Evolutionary conservation across 2,797 vertebrate genomes (phyloP).

Genomic region (Gymnoscopelus braueri): DNA sequence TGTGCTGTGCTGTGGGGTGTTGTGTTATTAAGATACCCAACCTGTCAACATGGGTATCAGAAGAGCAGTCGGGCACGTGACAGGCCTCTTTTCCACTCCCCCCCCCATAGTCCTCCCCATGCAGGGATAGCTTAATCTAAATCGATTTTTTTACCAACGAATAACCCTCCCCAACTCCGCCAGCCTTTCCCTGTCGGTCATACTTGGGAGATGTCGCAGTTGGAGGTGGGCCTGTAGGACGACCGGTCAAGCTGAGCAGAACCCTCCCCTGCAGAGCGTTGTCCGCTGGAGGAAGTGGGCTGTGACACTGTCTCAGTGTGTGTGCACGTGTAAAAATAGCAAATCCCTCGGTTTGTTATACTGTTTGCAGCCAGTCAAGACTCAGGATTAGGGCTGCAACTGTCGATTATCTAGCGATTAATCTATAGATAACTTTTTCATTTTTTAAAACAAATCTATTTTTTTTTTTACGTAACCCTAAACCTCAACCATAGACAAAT

Average conservation of each 20-base stretch:
- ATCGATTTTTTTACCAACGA: slow-evolving; percentile 22
- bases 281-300: slow-evolving; percentile 19
- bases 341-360: neutral
- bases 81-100: slow-evolving; percentile 40
- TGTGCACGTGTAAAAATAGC: slow-evolving; percentile 13
- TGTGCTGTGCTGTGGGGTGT: slow-evolving; percentile 43
- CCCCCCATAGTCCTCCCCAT: slow-evolving; percentile 21
- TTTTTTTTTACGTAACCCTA: too few relatives aligned
- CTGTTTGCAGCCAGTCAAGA: neutral
- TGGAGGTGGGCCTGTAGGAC: slow-evolving; percentile 21
- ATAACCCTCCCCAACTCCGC: slow-evolving; percentile 3
- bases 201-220: slow-evolving; percentile 18
- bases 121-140: slow-evolving; percentile 45
- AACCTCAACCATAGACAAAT: too few relatives aligned
- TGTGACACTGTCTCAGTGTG: slow-evolving; percentile 36
- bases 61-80: slow-evolving; percentile 49
- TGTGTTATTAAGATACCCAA: slow-evolving; percentile 66
- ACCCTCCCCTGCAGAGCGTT: slow-evolving; percentile 40
- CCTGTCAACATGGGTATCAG: slow-evolving; percentile 58
- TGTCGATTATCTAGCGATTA: too few relatives aligned
- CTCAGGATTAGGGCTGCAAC: neutral
- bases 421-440: too few relatives aligned
- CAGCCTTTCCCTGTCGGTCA: slow-evolving; percentile 22
- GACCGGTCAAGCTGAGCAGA: slow-evolving; percentile 46
- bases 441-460: too few relatives aligned